Evolutionary conservation across 2,888 invertebrate species (phyloP), one percentile per base, ranked within the genome.

Genomic region (Sceliomorpha sp.): DNA sequence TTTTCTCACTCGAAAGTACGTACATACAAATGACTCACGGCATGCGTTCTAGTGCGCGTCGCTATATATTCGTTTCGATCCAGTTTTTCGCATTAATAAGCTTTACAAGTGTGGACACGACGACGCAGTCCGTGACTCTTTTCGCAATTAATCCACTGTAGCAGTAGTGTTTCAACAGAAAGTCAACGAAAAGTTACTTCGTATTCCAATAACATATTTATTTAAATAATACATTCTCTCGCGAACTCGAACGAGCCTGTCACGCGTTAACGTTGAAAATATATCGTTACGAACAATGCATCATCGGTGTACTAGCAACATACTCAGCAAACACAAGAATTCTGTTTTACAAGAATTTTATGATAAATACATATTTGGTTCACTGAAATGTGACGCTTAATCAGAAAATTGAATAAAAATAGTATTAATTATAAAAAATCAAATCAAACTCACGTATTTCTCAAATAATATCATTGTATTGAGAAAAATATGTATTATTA

Each of bases 221-320:
- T 40, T 29, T 17, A 14, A 44, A 9, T 44, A 26, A 36, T 17
- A 44, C 27, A 9, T 13, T 42, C 17, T 58, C 32, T 26, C 17
- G 37, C 12, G 40, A 48, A 26, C 59, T 59, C 59, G 59, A 59
- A 58, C 58, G 48, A 58, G 47, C 58, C 48, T 59, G 48, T 59
- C 59, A 50, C 27, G 50, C 15, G n/a, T 26, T 7, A 26, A 17
- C n/a, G n/a, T n/a, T n/a, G 24, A 14, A n/a, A 15, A 50, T 26
- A 37, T 2, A n/a, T 37, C 6, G 13, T 53, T 24, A 10, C 39
- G 6, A 42, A 32, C 3, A 20, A 42, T 42, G 31, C 26, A 42
- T 53, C 47, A 15, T 42, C 60, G 60, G 60, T 62, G 51, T 62
- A 62, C 51, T 51, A 51, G 60, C 60, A 62, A 62, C 60, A 62